A percentile compares a stretch with the other conserved stretches of the same genome.
These are phyloP conservation scores for Nilaparvata lugens DNA, from an alignment of 1,140 invertebrate genomes.

Conservation along the genomic window DNA sequence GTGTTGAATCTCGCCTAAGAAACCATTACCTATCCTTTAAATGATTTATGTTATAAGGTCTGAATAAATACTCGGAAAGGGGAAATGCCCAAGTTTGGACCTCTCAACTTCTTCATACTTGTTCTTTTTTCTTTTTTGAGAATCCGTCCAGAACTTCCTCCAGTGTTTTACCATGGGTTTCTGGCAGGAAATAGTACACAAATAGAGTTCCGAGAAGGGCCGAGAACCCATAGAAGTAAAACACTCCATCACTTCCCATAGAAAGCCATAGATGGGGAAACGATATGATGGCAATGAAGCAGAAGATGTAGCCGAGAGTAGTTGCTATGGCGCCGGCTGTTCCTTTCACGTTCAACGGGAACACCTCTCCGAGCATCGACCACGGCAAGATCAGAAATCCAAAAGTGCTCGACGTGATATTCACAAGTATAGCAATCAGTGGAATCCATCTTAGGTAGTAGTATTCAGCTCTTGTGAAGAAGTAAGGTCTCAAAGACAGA, in stretches of 20 bases:
- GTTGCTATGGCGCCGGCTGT: constrained; percentile 54
- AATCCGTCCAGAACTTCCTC: constrained; percentile 47
- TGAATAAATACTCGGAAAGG: too few relatives aligned
- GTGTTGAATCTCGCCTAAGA: too few relatives aligned
- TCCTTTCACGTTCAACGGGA: constrained; percentile 38
- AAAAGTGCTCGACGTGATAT: constrained; percentile 42
- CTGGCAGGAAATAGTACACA: constrained; percentile 57
- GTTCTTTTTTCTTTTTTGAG: constrained; percentile 11
- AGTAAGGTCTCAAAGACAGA: constrained; percentile 23
- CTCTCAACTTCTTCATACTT: too few relatives aligned
- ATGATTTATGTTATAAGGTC: too few relatives aligned
- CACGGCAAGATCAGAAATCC: constrained; percentile 53
- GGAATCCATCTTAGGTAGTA: constrained; percentile 36
- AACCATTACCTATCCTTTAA: too few relatives aligned
- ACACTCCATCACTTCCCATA: constrained; percentile 52
- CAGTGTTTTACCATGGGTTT: constrained; percentile 68
- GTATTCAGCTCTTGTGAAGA: background rate
- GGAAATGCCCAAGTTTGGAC: too few relatives aligned
- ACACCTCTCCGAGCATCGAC: constrained; percentile 45
- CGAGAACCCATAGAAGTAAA: constrained; percentile 58
- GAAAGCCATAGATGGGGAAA: constrained; percentile 48
- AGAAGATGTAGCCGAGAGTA: constrained; percentile 55
- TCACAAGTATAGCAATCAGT: constrained; percentile 40
- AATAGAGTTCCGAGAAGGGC: constrained; percentile 58
- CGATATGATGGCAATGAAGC: constrained; percentile 62